phyloP scores from a whole-genome alignment of 2,797 vertebrate species.

The Pterois miles region DNA sequence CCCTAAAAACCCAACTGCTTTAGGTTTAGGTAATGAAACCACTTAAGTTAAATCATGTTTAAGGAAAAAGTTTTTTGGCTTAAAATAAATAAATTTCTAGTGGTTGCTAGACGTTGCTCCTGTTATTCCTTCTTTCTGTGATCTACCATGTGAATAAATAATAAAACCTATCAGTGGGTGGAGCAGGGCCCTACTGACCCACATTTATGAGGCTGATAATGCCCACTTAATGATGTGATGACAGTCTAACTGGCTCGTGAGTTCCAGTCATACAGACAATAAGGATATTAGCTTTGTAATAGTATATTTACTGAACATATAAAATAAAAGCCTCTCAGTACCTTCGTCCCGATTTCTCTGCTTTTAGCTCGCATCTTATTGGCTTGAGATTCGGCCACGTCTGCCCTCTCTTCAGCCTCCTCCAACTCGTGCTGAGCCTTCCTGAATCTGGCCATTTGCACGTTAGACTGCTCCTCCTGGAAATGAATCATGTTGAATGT shows the following conservation, averaged over 20 bases:
- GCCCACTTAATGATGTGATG: no score
- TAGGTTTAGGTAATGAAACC: no score
- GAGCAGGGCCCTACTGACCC: no score
- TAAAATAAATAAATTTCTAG: no score
- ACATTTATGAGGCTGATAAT: no score
- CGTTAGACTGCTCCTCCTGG: slow-evolving; percentile 88
- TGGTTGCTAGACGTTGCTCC: no score
- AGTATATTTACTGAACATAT: not conserved
- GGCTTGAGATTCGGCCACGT: slow-evolving; percentile 88
- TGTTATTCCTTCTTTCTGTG: no score
- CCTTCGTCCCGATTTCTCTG: slow-evolving; percentile 77
- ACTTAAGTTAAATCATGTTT: no score
- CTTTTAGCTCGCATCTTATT: slow-evolving; percentile 88
- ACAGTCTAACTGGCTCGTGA: not conserved
- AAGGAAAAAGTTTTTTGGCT: no score
- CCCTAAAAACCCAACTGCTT: no score
- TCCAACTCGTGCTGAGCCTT: slow-evolving; percentile 89
- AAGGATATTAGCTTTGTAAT: not conserved
- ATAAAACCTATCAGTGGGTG: no score
- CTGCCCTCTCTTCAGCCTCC: slow-evolving; percentile 86
- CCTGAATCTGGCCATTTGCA: slow-evolving; percentile 83
- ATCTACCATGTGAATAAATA: no score
- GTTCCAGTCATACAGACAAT: not conserved
- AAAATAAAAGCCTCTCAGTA: not conserved
- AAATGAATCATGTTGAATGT: not conserved